Evolutionary conservation across 2,888 invertebrate species (phyloP), one percentile per base, ranked within the genome.

Genomic region (Clitarchus hookeri): DNA sequence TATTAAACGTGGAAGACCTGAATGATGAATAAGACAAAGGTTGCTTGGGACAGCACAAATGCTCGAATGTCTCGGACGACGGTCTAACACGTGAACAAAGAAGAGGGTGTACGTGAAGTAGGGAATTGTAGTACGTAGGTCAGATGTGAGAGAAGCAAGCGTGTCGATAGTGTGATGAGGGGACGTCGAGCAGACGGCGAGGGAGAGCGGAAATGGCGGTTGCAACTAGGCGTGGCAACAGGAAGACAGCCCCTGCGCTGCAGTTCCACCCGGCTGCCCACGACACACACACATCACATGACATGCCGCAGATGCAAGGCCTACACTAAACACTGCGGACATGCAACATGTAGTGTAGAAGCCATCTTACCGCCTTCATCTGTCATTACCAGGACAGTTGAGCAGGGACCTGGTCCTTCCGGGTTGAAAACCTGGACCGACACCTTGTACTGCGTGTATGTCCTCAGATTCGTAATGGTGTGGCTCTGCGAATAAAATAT

Each of bases 371-470:
- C 94, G 91, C 96, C 96, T 93, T 96, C 96, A 90, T 95, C 95
- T 83, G 96, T 96, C 93, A 95, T 95, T 89, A 96, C 95, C 86
- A 94, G 92, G 82, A 95, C 94, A 53, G 94, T 94, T 48, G 95
- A 94, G 88, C 94, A 93, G 80, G 96, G 96, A 85, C 96, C 96
- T 83, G 93, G 92, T 27, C 96, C 96, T 90, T 94, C 95, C 26
- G 95, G 95, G 91, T 96, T 96, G 91, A 95, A 95, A 84, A 96
- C 95, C 92, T 95, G 94, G 88, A 96, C 92, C 48, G 95, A 94
- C 84, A 96, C 94, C 89, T 94, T 92, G 91, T 96, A 96, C 91
- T 95, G 95, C 19, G 96, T 96, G 91, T 95, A 96, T 0, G 95
- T 95, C 89, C 94, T 93, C 90, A 96, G 91, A 89, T 94, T 93